phyloP scores from a whole-genome alignment of 2,113 vertebrate species.

The Podiceps cristatus region DNA sequence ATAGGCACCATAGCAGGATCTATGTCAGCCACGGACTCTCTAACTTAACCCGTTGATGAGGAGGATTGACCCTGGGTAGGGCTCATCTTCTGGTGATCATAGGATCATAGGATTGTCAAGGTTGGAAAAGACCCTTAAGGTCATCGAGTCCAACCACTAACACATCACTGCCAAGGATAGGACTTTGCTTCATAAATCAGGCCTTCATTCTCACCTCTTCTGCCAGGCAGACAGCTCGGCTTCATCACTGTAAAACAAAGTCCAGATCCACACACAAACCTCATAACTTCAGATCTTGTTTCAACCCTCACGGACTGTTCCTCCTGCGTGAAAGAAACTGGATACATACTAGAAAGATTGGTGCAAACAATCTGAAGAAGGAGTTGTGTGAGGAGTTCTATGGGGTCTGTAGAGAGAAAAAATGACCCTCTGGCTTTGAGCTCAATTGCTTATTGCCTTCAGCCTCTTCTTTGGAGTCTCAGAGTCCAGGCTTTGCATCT shows the following conservation, averaged over 20 bases:
- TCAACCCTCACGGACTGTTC: neutral
- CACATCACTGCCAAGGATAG: too few relatives aligned
- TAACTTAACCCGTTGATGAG: neutral
- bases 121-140: too few relatives aligned
- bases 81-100: neutral
- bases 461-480: neutral
- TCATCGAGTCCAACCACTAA: too few relatives aligned
- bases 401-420: neutral
- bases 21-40: fast-evolving
- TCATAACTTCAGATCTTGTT: neutral
- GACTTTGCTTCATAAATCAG: neutral
- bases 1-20: neutral
- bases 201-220: neutral
- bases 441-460: neutral
- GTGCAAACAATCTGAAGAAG: neutral
- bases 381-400: neutral
- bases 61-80: neutral
- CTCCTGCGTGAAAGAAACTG: neutral
- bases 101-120: too few relatives aligned
- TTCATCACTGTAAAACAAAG: neutral
- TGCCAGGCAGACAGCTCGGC: neutral
- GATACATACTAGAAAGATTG: neutral
- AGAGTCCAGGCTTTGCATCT: neutral
- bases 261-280: neutral
- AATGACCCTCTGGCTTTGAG: neutral